phyloP scores from a whole-genome alignment of 2,797 vertebrate species.

The Margarornis squamiger region DNA sequence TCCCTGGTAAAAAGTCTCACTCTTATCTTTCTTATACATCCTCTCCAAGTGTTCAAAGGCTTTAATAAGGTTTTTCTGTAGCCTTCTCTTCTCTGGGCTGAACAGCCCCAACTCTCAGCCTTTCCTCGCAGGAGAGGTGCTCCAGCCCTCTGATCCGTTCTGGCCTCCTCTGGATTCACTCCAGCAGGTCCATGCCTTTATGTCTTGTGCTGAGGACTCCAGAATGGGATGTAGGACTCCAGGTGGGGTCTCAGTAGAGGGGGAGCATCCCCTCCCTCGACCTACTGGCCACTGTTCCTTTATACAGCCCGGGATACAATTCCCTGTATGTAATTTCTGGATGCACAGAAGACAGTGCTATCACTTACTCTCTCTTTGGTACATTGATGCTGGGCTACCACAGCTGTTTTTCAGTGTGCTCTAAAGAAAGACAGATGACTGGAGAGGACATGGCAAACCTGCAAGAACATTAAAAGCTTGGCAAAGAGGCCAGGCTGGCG shows the following conservation, averaged over 20 bases:
- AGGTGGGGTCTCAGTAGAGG: not conserved
- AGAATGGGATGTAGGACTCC: rapidly evolving
- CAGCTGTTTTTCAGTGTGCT: not conserved
- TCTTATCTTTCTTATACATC: not conserved
- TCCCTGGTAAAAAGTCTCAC: not conserved
- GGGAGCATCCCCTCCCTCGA: rapidly evolving
- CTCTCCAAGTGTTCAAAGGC: not conserved
- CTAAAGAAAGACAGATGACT: not conserved
- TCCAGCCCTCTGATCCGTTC: not conserved
- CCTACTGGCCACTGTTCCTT: not conserved
- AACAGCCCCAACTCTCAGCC: not conserved
- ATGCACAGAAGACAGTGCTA: rapidly evolving
- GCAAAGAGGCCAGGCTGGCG: not conserved
- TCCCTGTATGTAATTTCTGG: not conserved
- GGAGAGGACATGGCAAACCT: not conserved
- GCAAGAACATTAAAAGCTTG: not conserved
- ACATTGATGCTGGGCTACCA: not conserved
- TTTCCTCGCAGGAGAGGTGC: not conserved
- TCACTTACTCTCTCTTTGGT: not conserved
- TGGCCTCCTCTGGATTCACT: rapidly evolving
- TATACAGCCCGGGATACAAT: not conserved
- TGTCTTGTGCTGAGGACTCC: not conserved
- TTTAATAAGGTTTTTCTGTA: rapidly evolving
- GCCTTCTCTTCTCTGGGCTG: not conserved
- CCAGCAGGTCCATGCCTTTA: not conserved